These are phyloP conservation scores for Nycticebus coucang DNA, from an alignment of 2,113 vertebrate genomes.

Conservation along the genomic window DNA sequence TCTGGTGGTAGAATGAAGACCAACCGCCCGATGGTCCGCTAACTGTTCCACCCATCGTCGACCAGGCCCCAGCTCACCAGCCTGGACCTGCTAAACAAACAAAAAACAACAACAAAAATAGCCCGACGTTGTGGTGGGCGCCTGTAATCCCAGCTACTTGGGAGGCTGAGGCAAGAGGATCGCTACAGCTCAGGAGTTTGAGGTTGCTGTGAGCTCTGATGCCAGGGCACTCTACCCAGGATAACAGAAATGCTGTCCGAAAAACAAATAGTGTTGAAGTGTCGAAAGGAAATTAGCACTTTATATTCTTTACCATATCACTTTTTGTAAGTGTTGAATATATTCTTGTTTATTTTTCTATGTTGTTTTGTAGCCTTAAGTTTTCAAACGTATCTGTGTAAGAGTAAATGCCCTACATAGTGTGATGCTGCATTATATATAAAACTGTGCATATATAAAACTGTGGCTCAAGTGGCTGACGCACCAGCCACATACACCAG, in stretches of 20 bases:
- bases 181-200: too few species aligned
- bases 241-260: slow-evolving; percentile 61
- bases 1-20: background rate
- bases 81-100: too few species aligned
- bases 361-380: slow-evolving; percentile 84
- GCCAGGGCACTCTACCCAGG: too few species aligned
- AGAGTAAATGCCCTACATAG: slow-evolving; percentile 83
- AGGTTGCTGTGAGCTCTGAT: too few species aligned
- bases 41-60: background rate
- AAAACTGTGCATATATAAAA: slow-evolving; percentile 79
- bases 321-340: slow-evolving; percentile 83
- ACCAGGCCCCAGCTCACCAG: background rate
- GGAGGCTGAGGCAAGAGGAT: too few species aligned
- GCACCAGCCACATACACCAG: too few species aligned
- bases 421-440: slow-evolving; percentile 83
- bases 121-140: too few species aligned
- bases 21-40: background rate
- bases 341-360: slow-evolving; percentile 84
- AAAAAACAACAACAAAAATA: too few species aligned
- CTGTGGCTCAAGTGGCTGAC: too few species aligned
- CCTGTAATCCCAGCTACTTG: too few species aligned
- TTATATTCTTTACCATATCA: slow-evolving; percentile 83
- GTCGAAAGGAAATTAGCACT: slow-evolving; percentile 82
- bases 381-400: slow-evolving; percentile 81
- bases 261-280: slow-evolving; percentile 66